Percentiles rank a stretch among this genome's conserved stretches.
phyloP scores from a whole-genome alignment of 2,888 invertebrate species.

The Habroteleia sp. region DNA sequence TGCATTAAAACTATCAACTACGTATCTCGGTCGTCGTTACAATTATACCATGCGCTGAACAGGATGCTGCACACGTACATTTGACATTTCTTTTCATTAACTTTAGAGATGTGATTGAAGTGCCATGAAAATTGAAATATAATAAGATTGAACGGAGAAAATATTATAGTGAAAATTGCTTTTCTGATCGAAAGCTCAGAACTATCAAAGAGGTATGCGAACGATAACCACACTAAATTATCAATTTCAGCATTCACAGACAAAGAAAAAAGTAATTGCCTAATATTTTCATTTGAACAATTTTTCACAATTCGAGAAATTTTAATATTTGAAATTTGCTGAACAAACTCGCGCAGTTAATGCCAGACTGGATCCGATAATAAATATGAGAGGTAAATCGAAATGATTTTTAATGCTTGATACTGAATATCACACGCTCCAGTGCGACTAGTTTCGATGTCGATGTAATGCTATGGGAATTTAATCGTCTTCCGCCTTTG shows the following conservation, averaged over 20 bases:
- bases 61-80: slow-evolving; percentile 60
- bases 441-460: slow-evolving; percentile 16
- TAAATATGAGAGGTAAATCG: slow-evolving; percentile 32
- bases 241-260: slow-evolving; percentile 8
- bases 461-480: slow-evolving; percentile 51
- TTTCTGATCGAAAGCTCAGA: slow-evolving; percentile 37
- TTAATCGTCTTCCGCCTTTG: slow-evolving; percentile 52
- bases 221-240: slow-evolving; percentile 26
- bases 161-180: slow-evolving; percentile 39
- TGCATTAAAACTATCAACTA: slow-evolving; percentile 70
- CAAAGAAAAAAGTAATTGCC: slow-evolving; percentile 3
- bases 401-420: slow-evolving; percentile 39
- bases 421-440: slow-evolving; percentile 27
- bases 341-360: slow-evolving; percentile 26
- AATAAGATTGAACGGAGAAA: slow-evolving; percentile 52
- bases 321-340: slow-evolving; percentile 1
- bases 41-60: slow-evolving; percentile 64
- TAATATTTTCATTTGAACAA: slow-evolving; percentile 5
- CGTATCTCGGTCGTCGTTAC: slow-evolving; percentile 50
- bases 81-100: slow-evolving; percentile 64
- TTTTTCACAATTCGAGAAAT: slow-evolving; percentile 4
- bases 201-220: not conserved
- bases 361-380: slow-evolving; percentile 19
- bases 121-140: slow-evolving; percentile 61
- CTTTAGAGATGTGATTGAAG: slow-evolving; percentile 49